These are phyloP conservation scores for Ceratitis capitata DNA, from an alignment of 1,140 invertebrate genomes.

Conservation along the genomic window DNA sequence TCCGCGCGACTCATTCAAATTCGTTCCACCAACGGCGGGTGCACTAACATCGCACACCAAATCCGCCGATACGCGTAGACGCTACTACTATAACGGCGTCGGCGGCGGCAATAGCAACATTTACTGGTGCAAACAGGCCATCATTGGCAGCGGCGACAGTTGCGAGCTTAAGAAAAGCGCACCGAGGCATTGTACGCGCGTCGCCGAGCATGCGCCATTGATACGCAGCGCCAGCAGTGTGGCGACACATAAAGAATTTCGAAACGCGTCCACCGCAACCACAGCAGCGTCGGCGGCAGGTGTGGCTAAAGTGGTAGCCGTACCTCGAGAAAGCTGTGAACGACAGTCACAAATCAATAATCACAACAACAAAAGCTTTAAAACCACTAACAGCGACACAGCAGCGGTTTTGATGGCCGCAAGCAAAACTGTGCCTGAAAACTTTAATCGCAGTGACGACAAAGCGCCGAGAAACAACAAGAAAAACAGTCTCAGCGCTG, in stretches of 20 bases:
- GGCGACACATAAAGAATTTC: conserved; percentile 48
- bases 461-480: neutral
- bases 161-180: neutral
- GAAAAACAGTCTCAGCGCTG: neutral
- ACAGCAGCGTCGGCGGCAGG: neutral
- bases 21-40: neutral
- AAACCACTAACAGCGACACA: neutral
- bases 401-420: too few relatives aligned
- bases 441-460: neutral
- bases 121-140: conserved; percentile 61
- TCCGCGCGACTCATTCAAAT: conserved; percentile 15
- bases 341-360: neutral
- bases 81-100: neutral
- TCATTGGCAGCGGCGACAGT: neutral
- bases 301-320: neutral
- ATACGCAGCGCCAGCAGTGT: conserved; percentile 53
- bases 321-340: neutral
- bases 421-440: neutral
- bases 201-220: neutral
- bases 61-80: neutral
- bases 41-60: neutral
- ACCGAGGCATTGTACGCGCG: neutral
- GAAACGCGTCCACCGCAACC: neutral
- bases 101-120: conserved; percentile 48
- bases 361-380: neutral